These are phyloP conservation scores for Xenops minutus DNA, from an alignment of 2,797 vertebrate genomes.

Conservation along the genomic window DNA sequence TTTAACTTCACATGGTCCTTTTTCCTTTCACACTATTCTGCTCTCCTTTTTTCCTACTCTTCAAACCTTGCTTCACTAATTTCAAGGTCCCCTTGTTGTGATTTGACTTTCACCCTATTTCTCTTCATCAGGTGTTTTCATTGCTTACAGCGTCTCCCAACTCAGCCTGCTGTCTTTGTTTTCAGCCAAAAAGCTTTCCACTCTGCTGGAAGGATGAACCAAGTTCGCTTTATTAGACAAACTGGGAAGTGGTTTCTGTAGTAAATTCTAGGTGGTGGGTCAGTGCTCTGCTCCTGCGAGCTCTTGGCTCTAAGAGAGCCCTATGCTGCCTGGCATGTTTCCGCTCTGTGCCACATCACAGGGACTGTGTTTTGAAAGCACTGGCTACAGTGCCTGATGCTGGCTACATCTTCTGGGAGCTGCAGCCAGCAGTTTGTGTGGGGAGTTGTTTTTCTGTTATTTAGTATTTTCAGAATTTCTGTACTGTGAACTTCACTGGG, in stretches of 20 bases:
- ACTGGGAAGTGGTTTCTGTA: background rate
- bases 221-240: background rate
- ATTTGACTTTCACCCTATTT: background rate
- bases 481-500: background rate
- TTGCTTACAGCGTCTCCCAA: background rate
- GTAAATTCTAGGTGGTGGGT: background rate
- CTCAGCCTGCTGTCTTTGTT: background rate
- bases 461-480: background rate
- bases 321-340: background rate
- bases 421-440: background rate
- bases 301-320: background rate
- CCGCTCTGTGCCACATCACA: background rate
- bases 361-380: background rate
- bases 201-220: background rate
- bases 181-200: background rate
- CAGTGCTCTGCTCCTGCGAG: rapidly evolving
- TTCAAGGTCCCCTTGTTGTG: background rate
- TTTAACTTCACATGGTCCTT: rapidly evolving
- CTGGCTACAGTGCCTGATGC: background rate
- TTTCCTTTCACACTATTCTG: background rate
- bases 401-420: background rate
- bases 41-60: background rate
- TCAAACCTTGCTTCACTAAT: background rate
- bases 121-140: background rate
- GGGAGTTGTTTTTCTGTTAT: background rate